Percentiles rank a stretch among this genome's conserved stretches.
These are phyloP conservation scores for Dinocampus coccinellae DNA, from an alignment of 2,888 invertebrate species.

Conservation along the genomic window DNA sequence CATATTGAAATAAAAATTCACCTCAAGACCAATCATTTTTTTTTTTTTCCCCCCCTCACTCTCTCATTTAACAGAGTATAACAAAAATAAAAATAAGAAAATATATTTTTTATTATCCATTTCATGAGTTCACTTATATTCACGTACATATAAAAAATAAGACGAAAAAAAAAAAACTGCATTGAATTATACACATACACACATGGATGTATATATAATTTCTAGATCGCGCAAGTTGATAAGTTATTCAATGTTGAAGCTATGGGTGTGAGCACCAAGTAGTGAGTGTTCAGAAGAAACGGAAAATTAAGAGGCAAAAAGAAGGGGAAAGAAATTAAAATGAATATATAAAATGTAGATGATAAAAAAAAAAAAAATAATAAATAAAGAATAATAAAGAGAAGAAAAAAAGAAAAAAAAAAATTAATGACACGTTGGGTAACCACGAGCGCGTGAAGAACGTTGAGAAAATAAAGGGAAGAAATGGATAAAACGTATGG, in stretches of 20 bases:
- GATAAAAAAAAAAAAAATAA: too few relatives aligned
- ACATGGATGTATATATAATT: conserved; percentile 12
- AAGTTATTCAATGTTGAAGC: too few relatives aligned
- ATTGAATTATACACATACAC: conserved; percentile 10
- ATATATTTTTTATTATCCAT: not conserved
- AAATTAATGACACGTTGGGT: conserved; percentile 34
- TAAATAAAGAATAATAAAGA: not conserved
- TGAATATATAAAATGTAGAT: too few relatives aligned
- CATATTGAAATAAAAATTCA: not conserved
- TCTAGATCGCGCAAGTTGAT: conserved; percentile 1
- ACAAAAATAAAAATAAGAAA: not conserved
- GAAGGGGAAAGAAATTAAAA: too few relatives aligned
- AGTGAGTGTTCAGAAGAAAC: too few relatives aligned
- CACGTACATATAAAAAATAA: too few relatives aligned
- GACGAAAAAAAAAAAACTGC: too few relatives aligned
- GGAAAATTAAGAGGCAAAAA: too few relatives aligned
- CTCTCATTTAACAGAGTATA: too few relatives aligned
- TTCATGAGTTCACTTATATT: not conserved
- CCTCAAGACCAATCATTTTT: not conserved
- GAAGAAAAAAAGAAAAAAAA: not conserved
- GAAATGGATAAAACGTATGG: conserved; percentile 14
- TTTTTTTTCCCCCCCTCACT: too few relatives aligned
- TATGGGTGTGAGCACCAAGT: too few relatives aligned
- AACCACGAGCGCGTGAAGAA: conserved; percentile 36
- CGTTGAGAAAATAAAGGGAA: conserved; percentile 25